phyloP scores from a whole-genome alignment of 1,140 invertebrate species.

The Sogatella furcifera region DNA sequence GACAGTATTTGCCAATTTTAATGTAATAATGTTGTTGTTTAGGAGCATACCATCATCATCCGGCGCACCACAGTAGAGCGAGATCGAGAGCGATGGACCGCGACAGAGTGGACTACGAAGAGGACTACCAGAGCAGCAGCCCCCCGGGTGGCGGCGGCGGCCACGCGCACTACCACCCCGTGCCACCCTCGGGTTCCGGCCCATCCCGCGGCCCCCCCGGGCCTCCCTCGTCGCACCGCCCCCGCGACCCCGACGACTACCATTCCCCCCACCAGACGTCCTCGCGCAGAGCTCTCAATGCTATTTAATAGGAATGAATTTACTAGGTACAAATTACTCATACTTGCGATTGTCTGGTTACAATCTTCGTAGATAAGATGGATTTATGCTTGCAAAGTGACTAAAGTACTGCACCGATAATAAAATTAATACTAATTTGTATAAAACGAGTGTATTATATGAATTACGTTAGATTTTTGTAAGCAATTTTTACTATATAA shows the following conservation, averaged over 20 bases:
- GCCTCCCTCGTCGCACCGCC: conserved; percentile 6
- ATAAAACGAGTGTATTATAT: neutral
- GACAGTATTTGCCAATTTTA: no score
- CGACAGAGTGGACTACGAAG: conserved; percentile 4
- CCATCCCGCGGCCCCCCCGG: neutral
- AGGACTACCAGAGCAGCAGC: conserved; percentile 3
- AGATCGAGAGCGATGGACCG: neutral
- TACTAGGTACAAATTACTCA: conserved; percentile 11
- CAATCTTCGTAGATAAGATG: neutral
- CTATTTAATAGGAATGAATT: conserved; percentile 32
- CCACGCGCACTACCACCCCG: neutral
- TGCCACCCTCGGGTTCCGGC: neutral
- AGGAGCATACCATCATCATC: conserved; percentile 3
- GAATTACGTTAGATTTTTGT: conserved; percentile 1
- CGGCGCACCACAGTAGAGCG: conserved; percentile 2
- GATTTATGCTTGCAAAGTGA: neutral
- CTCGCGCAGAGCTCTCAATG: conserved; percentile 39
- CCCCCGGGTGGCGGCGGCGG: neutral
- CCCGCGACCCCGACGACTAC: conserved; percentile 32
- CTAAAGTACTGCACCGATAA: neutral
- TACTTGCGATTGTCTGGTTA: neutral
- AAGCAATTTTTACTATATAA: neutral
- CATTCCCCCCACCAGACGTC: conserved; percentile 37
- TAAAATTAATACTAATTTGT: neutral
- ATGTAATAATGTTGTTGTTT: neutral